phyloP scores from a whole-genome alignment of 2,888 invertebrate species.

The Drosophila paramelanica region DNA sequence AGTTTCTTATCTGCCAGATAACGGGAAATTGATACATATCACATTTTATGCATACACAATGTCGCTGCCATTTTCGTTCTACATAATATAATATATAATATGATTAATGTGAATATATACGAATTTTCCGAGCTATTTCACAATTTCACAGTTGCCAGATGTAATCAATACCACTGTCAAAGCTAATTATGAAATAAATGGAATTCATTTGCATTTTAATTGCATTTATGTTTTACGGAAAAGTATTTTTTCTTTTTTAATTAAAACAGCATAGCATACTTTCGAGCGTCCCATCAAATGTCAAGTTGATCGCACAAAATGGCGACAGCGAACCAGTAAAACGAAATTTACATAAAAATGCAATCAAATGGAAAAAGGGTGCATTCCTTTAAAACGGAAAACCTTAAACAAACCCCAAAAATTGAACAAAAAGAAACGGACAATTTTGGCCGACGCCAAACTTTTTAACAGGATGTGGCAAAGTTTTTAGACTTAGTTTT shows the following conservation, averaged over 20 bases:
- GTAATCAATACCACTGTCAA: constrained; percentile 4
- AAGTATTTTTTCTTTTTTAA: not conserved
- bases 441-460: constrained; percentile 9
- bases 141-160: constrained; percentile 16
- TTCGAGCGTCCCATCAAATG: constrained; percentile 1
- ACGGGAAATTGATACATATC: constrained; percentile 54
- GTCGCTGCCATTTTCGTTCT: constrained; percentile 18
- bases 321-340: constrained; percentile 13
- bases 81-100: constrained; percentile 39
- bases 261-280: constrained; percentile 18
- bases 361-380: constrained; percentile 24
- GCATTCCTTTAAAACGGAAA: constrained; percentile 42
- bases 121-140: constrained; percentile 37
- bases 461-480: constrained; percentile 32
- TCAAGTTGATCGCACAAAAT: constrained; percentile 39
- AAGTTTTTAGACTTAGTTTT: constrained; percentile 25
- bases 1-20: constrained; percentile 48
- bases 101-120: constrained; percentile 37
- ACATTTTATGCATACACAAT: constrained; percentile 18
- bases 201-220: constrained; percentile 59
- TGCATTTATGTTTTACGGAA: constrained; percentile 17
- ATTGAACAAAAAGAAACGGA: constrained; percentile 16
- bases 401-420: not conserved
- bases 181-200: constrained; percentile 19
- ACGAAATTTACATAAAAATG: constrained; percentile 39